A percentile compares a stretch with the other conserved stretches of the same genome.
Conservation (phyloP, 2,888 invertebrate species). For the Alloplasta piceator region DNA sequence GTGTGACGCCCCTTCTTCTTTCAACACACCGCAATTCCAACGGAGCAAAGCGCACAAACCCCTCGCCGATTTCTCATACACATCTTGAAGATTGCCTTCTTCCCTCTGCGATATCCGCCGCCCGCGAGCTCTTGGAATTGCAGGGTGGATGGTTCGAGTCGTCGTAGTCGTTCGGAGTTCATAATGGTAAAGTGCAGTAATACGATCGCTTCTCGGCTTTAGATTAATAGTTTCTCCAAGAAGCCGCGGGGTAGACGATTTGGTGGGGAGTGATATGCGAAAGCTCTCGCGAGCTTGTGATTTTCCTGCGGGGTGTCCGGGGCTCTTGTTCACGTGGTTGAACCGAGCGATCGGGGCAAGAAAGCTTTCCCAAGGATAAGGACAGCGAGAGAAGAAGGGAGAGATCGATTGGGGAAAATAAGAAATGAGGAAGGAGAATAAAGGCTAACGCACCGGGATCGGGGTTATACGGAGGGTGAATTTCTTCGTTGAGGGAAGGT, state of each 20-base stretch:
- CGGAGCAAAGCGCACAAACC: conserved; percentile 10
- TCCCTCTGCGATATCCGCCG: conserved; percentile 42
- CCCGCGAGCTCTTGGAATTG: conserved; percentile 37
- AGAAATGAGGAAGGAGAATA: conserved; percentile 59
- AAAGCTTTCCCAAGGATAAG: conserved; percentile 24
- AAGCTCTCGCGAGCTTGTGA: conserved; percentile 59
- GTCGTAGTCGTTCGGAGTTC: conserved; percentile 68
- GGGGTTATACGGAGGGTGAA: conserved; percentile 45
- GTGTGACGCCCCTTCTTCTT: conserved; percentile 41
- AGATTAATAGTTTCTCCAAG: conserved; percentile 72
- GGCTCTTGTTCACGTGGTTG: conserved; percentile 28
- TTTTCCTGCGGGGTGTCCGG: conserved; percentile 62
- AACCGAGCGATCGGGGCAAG: conserved; percentile 28
- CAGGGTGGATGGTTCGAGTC: conserved; percentile 39
- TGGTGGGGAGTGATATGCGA: neutral
- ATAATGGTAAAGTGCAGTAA: conserved; percentile 78
- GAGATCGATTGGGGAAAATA: conserved; percentile 47
- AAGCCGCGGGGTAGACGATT: conserved; percentile 57
- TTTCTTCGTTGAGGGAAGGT: conserved; percentile 68
- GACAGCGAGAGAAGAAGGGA: conserved; percentile 26
- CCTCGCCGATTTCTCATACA: conserved; percentile 57
- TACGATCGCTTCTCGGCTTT: conserved; percentile 73
- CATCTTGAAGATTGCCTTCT: conserved; percentile 62
- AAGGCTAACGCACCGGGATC: conserved; percentile 38
- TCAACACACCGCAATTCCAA: conserved; percentile 13